Evolutionary conservation across 2,888 invertebrate genomes (phyloP).

Genomic region (Papilio demoleus): DNA sequence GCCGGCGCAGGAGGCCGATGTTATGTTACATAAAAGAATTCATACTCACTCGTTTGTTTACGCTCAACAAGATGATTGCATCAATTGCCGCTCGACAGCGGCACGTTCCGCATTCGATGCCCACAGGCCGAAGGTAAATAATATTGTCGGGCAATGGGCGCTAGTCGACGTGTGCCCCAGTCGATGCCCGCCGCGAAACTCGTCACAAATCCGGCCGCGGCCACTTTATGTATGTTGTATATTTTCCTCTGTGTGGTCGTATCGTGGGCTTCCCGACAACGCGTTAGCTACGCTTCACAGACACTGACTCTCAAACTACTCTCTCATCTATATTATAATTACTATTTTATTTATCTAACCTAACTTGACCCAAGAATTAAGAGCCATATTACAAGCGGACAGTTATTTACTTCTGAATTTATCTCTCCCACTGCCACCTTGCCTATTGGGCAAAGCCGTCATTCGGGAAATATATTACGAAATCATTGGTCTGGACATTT

Average conservation of each 20-base stretch:
- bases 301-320: slow-evolving; percentile 37
- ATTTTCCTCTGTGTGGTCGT: slow-evolving; percentile 34
- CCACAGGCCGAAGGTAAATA: slow-evolving; percentile 51
- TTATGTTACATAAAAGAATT: slow-evolving; percentile 68
- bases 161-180: slow-evolving; percentile 58
- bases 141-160: slow-evolving; percentile 40
- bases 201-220: slow-evolving; percentile 57
- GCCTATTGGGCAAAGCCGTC: too few relatives aligned
- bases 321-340: slow-evolving; percentile 4
- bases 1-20: slow-evolving; percentile 47
- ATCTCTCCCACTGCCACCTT: too few relatives aligned
- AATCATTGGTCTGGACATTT: too few relatives aligned
- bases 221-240: slow-evolving; percentile 55
- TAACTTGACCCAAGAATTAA: too few relatives aligned
- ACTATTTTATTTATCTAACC: neutral
- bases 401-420: too few relatives aligned
- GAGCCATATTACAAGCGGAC: too few relatives aligned
- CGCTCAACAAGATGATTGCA: slow-evolving; percentile 81
- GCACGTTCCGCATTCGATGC: slow-evolving; percentile 71
- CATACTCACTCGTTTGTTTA: slow-evolving; percentile 81
- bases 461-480: too few relatives aligned
- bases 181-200: slow-evolving; percentile 66
- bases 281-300: slow-evolving; percentile 28
- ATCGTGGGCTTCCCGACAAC: slow-evolving; percentile 37
- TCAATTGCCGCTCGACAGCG: slow-evolving; percentile 71